phyloP scores from a whole-genome alignment of 2,888 invertebrate species.

The Clivina fossor region DNA sequence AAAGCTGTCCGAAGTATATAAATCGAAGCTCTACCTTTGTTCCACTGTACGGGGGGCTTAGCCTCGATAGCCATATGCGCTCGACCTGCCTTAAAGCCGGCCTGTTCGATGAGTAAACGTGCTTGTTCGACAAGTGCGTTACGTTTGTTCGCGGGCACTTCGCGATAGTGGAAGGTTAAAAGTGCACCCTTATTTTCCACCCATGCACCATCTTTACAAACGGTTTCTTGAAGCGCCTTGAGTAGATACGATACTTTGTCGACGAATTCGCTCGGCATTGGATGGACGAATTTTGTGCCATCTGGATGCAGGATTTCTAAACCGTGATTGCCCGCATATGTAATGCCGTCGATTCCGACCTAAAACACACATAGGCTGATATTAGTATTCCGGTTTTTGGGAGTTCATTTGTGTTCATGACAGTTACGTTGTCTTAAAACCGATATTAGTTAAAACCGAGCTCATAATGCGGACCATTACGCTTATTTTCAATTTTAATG shows the following conservation, averaged over 20 bases:
- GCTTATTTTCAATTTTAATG: too few species aligned
- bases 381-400: too few species aligned
- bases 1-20: conserved; percentile 88
- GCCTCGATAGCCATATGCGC: conserved; percentile 90
- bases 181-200: conserved; percentile 88
- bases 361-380: conserved; percentile 47
- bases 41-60: conserved; percentile 88
- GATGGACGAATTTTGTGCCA: conserved; percentile 87
- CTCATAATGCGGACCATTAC: too few species aligned
- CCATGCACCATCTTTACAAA: conserved; percentile 87
- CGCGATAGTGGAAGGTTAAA: conserved; percentile 84
- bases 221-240: conserved; percentile 73
- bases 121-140: conserved; percentile 72
- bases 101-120: conserved; percentile 68
- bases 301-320: conserved; percentile 87
- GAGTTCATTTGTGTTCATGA: too few species aligned
- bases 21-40: conserved; percentile 87
- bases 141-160: conserved; percentile 72
- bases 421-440: too few species aligned
- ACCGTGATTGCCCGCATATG: conserved; percentile 88
- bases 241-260: conserved; percentile 76
- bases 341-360: conserved; percentile 86
- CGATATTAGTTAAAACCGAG: too few species aligned
- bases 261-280: conserved; percentile 84
- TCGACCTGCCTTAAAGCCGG: conserved; percentile 76